phyloP scores from a whole-genome alignment of 2,113 vertebrate species.

The Eulacestoma nigropectus region DNA sequence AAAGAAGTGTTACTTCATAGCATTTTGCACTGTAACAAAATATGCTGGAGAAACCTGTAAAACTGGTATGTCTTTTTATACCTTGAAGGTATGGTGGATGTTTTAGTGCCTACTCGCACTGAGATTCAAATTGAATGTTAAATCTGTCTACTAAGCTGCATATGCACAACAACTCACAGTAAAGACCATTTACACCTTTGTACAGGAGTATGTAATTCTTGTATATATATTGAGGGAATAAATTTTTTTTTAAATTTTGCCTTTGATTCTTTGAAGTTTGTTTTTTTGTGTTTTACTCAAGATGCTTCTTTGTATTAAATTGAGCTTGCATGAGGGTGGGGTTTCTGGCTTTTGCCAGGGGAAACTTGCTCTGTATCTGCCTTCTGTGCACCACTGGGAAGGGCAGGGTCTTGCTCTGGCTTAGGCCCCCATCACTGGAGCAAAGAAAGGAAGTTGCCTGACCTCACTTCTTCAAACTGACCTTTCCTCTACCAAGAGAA shows the following conservation, averaged over 20 bases:
- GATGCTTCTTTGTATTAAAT: background rate
- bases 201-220: conserved; percentile 49
- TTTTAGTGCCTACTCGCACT: conserved; percentile 59
- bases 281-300: background rate
- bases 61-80: conserved; percentile 61
- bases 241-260: conserved; percentile 1
- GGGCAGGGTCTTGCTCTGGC: background rate
- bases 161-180: conserved; percentile 43
- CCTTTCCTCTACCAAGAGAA: background rate
- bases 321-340: background rate
- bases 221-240: conserved; percentile 52
- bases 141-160: conserved; percentile 54
- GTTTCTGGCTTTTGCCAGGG: background rate
- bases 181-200: conserved; percentile 55
- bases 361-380: background rate
- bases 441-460: background rate
- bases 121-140: conserved; percentile 69
- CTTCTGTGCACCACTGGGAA: background rate
- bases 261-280: background rate
- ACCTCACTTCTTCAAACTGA: background rate
- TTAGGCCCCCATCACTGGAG: fast-evolving
- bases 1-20: background rate
- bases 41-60: conserved; percentile 56
- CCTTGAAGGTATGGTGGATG: conserved; percentile 63
- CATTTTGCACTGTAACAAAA: conserved; percentile 56